Evolutionary conservation across 2,113 vertebrate genomes (phyloP), one percentile per base, ranked within the genome.

Genomic region (Tenrec ecaudatus): DNA sequence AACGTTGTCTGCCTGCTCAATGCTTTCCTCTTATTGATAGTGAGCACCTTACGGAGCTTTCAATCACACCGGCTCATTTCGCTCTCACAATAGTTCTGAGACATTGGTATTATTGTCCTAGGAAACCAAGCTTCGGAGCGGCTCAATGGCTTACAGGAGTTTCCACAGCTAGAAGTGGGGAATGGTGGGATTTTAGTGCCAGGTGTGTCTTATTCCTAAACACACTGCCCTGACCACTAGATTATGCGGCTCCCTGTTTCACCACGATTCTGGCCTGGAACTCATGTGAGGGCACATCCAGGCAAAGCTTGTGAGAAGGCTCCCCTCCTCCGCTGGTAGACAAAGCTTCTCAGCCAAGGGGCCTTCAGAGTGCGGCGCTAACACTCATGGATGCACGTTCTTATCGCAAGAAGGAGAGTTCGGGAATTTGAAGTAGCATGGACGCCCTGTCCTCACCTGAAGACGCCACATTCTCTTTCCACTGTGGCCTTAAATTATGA

Each of bases 11-110:
- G 12, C 43, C 57, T 0, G 1, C 22, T 11, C 66, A 7, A 23
- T 31, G 1, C 0, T 0, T 1, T n/a, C 47, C 53, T 58, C 76
- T 33, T 8, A 0, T 43, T 22, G 2, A 4, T 33, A 31, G 7
- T 3, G 11, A 86, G 68, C 3, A 11, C 19, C 27, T 31, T 9
- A 2, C 0, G 0, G 36, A 20, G 12, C 25, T 58, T 7, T 60
- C 81, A 6, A 9, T 0, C 27, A 22, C 78, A 7, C 12, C 47
- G 3, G 82, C 57, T 33, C 16, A 0, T 43, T 68, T 16, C 10
- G 4, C 11, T 6, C n/a, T 80, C 53, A 15, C 3, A 9, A 2
- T 8, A 25, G 36, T 29, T 40, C 66, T 6, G 15, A 58, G 6
- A 2, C 22, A 8, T 6, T 38, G 38, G 12, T 23, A 17, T 36